A percentile compares a stretch with the other conserved stretches of the same genome.
Conservation (phyloP, 37 sponge, comb jelly and placozoan species). For the Chondrosia reniformis region DNA sequence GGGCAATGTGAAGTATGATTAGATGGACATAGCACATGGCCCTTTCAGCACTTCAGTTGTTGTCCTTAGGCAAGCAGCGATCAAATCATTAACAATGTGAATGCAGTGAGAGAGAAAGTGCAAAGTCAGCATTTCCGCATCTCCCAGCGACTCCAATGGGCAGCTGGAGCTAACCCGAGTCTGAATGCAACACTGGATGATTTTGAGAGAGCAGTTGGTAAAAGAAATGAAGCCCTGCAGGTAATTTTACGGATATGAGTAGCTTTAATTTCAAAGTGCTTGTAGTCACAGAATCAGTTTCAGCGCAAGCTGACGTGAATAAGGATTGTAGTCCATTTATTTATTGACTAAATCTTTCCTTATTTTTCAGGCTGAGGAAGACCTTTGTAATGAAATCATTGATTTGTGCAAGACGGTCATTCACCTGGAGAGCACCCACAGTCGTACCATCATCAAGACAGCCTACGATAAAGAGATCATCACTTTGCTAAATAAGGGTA, state of each 20-base stretch:
- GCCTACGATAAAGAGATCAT: slow-evolving; percentile 60
- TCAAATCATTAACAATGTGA: slow-evolving; percentile 30
- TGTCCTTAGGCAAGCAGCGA: slow-evolving; percentile 10
- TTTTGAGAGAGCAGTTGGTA: slow-evolving; percentile 67
- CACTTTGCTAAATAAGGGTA: slow-evolving; percentile 51
- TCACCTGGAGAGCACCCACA: slow-evolving; percentile 85
- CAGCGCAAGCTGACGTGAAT: no score
- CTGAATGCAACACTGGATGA: slow-evolving; percentile 73
- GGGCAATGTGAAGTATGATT: no score
- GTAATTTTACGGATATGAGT: slow-evolving; percentile 16
- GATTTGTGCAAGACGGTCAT: slow-evolving; percentile 74
- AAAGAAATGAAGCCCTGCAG: slow-evolving; percentile 51
- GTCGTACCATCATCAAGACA: slow-evolving; percentile 51
- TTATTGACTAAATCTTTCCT: background rate
- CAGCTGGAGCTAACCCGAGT: slow-evolving; percentile 89
- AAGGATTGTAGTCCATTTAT: no score
- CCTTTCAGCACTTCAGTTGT: background rate
- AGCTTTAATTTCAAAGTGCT: no score
- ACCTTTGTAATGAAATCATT: slow-evolving; percentile 54
- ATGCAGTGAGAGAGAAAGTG: slow-evolving; percentile 61
- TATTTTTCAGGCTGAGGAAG: slow-evolving; percentile 54
- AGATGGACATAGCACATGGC: no score
- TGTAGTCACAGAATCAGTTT: no score
- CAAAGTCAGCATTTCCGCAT: slow-evolving; percentile 77
- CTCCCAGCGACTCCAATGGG: slow-evolving; percentile 94